A percentile compares a stretch with the other conserved stretches of the same genome.
These are phyloP conservation scores for Hemibagrus wyckioides DNA, from an alignment of 2,113 vertebrate species.

Conservation along the genomic window DNA sequence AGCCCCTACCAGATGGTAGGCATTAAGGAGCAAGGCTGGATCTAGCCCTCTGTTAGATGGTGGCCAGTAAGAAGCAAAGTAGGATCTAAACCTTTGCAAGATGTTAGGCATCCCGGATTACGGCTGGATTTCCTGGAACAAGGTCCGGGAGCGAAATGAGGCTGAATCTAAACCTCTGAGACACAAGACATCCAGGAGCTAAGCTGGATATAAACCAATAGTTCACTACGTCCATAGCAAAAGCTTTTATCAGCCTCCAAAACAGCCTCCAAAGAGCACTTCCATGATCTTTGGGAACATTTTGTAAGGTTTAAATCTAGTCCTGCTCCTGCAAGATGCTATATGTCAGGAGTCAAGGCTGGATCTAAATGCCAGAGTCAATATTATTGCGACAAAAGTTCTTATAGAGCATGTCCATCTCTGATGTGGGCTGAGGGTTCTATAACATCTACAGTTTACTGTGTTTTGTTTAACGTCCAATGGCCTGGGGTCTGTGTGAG, in stretches of 20 bases:
- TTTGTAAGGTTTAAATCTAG: neutral
- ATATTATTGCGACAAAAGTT: too few species aligned
- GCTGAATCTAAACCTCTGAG: neutral
- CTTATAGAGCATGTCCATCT: neutral
- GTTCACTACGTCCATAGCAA: neutral
- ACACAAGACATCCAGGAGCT: neutral
- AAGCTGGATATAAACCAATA: neutral
- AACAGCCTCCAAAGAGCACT: neutral
- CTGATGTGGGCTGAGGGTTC: neutral
- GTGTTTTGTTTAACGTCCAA: constrained; percentile 17
- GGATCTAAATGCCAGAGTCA: neutral
- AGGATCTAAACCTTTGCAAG: too few species aligned
- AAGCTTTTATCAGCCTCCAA: neutral
- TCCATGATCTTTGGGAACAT: neutral
- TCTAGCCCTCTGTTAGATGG: neutral
- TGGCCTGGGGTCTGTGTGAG: constrained; percentile 1
- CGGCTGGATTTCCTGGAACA: too few species aligned
- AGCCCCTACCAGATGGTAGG: neutral
- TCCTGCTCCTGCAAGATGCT: neutral
- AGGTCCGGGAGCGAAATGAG: neutral
- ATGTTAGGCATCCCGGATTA: too few species aligned
- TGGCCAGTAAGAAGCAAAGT: neutral
- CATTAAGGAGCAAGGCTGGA: neutral
- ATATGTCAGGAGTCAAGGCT: neutral
- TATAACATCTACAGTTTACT: neutral